phyloP scores from a whole-genome alignment of 2,113 vertebrate genomes.

The Lamprotornis superbus region DNA sequence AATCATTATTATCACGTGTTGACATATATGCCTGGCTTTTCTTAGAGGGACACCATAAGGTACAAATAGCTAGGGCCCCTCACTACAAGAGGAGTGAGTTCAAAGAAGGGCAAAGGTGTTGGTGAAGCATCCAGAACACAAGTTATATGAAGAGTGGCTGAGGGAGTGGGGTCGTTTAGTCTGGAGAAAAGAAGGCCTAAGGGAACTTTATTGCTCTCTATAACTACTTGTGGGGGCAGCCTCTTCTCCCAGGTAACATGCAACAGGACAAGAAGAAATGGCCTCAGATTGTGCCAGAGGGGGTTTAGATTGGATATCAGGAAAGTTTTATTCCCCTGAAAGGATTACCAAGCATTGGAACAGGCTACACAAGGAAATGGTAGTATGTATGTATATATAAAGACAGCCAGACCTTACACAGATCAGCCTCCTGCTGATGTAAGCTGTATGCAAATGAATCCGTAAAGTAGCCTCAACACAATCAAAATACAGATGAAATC shows the following conservation, averaged over 20 bases:
- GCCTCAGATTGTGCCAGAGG: neutral
- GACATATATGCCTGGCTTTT: neutral
- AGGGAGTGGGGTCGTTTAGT: neutral
- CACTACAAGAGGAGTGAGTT: neutral
- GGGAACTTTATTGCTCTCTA: too few relatives aligned
- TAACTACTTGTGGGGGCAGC: too few relatives aligned
- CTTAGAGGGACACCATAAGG: neutral
- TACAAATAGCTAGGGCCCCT: neutral
- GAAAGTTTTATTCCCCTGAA: neutral
- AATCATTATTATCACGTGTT: neutral
- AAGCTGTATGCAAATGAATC: neutral
- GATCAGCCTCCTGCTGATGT: neutral
- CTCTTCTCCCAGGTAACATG: neutral
- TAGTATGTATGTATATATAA: neutral
- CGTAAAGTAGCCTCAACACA: neutral
- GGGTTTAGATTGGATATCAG: neutral
- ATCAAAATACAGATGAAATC: conserved; percentile 13
- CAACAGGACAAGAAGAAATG: neutral
- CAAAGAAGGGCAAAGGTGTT: neutral
- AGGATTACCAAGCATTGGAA: neutral
- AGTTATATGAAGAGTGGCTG: neutral
- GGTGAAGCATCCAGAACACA: neutral
- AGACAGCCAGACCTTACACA: neutral
- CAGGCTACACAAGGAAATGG: neutral
- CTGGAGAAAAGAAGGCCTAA: neutral